Evolutionary conservation across 2,888 invertebrate genomes (phyloP).

Genomic region (Yponomeuta plumbellus): DNA sequence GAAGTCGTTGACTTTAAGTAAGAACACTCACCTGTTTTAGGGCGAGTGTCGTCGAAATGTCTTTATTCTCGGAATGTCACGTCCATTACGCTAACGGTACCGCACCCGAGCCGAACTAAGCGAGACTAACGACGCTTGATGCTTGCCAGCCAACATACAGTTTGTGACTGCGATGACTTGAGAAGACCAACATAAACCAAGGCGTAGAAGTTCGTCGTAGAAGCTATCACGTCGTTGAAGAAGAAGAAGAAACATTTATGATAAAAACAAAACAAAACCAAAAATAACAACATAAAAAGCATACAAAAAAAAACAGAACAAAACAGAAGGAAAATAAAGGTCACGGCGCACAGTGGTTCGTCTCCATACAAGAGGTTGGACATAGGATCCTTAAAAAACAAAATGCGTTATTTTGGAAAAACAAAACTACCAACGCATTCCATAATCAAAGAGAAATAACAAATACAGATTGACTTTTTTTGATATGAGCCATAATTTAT

Average conservation of each 20-base stretch:
- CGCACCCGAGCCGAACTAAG: background rate
- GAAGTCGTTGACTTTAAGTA: background rate
- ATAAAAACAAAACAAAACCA: too few species aligned
- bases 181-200: background rate
- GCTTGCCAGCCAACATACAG: background rate
- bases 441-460: too few species aligned
- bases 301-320: too few species aligned
- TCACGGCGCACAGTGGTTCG: too few species aligned
- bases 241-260: background rate
- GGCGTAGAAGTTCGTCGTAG: background rate
- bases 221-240: background rate
- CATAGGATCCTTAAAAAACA: too few species aligned
- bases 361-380: too few species aligned
- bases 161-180: background rate
- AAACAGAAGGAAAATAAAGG: too few species aligned
- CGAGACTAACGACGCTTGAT: background rate
- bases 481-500: too few species aligned
- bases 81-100: conserved; percentile 13
- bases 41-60: background rate
- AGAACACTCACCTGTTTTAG: background rate
- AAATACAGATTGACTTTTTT: too few species aligned
- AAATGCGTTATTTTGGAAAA: too few species aligned
- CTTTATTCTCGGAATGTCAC: conserved; percentile 10
- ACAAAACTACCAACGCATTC: too few species aligned
- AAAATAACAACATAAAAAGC: too few species aligned